Percentiles rank a stretch among this genome's conserved stretches.
phyloP scores from a whole-genome alignment of 2,797 vertebrate genomes.

The Anolis apletophallus region DNA sequence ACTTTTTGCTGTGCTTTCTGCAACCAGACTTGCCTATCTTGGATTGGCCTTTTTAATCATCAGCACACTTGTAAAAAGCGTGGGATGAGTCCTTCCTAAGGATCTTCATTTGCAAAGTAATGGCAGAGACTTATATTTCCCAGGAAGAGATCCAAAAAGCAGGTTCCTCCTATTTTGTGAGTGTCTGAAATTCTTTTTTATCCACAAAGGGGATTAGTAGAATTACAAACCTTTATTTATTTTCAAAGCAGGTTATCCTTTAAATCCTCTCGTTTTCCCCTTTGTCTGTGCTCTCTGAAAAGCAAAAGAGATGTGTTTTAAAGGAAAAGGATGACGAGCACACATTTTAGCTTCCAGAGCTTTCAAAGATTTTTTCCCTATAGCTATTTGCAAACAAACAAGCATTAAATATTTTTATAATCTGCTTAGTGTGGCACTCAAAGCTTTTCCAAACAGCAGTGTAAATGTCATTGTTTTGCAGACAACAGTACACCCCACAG shows the following conservation, averaged over 20 bases:
- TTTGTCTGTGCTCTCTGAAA: conserved; percentile 19
- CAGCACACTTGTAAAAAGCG: no score
- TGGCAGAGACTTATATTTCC: no score
- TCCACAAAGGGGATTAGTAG: background rate
- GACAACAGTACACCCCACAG: conserved; percentile 26
- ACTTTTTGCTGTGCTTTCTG: no score
- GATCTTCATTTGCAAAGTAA: no score
- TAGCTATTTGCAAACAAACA: background rate
- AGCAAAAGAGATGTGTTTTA: background rate
- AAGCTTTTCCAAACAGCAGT: conserved; percentile 9
- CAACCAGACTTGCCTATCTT: no score
- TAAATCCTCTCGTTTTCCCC: conserved; percentile 23
- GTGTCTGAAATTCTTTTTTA: conserved; percentile 10
- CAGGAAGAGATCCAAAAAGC: conserved; percentile 15
- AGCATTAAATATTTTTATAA: conserved; percentile 4
- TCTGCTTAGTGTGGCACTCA: conserved; percentile 1
- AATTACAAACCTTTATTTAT: conserved; percentile 32
- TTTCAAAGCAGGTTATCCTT: conserved; percentile 26
- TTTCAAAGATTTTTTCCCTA: background rate
- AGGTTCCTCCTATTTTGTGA: background rate
- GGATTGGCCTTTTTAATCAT: no score
- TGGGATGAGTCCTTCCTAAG: no score
- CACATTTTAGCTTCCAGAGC: background rate
- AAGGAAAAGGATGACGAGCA: background rate
- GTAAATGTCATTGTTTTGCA: conserved; percentile 5